These are phyloP conservation scores for Eufriesea mexicana DNA, from an alignment of 1,140 invertebrate genomes.

Conservation along the genomic window DNA sequence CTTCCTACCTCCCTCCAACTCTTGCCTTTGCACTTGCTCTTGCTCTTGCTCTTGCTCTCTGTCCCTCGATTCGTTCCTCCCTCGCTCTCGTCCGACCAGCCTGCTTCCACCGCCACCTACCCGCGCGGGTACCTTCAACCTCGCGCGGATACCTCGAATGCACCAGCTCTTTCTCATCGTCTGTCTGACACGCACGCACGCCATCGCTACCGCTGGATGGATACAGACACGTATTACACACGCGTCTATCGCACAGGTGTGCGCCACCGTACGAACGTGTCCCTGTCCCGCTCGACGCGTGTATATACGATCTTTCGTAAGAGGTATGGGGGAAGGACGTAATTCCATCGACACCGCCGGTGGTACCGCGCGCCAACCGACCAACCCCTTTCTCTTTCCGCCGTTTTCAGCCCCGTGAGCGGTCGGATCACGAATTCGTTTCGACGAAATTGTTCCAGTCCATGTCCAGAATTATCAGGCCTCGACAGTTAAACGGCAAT, in stretches of 20 bases:
- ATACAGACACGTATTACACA: constrained; percentile 53
- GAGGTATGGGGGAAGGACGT: constrained; percentile 60
- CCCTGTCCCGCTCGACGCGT: constrained; percentile 17
- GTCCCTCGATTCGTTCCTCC: constrained; percentile 50
- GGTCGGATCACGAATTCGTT: constrained; percentile 66
- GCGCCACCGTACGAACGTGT: constrained; percentile 2
- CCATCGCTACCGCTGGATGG: constrained; percentile 64
- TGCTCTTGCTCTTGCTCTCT: constrained; percentile 16
- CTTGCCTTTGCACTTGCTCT: constrained; percentile 44
- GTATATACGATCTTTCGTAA: constrained; percentile 59
- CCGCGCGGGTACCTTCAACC: constrained; percentile 54
- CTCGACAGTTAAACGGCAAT: constrained; percentile 57
- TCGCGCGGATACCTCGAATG: constrained; percentile 68
- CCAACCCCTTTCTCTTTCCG: constrained; percentile 12
- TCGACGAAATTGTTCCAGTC: constrained; percentile 65
- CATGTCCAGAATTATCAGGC: constrained; percentile 60
- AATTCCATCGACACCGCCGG: constrained; percentile 67
- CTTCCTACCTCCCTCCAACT: constrained; percentile 47
- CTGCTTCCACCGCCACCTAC: constrained; percentile 33
- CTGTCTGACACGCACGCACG: constrained; percentile 75
- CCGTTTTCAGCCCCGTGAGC: constrained; percentile 12
- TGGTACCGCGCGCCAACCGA: constrained; percentile 62
- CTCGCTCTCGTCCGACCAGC: constrained; percentile 62
- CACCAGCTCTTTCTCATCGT: constrained; percentile 75
- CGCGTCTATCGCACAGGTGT: background rate